These are phyloP conservation scores for Anguilla rostrata DNA, from an alignment of 2,113 vertebrate species.

Conservation along the genomic window DNA sequence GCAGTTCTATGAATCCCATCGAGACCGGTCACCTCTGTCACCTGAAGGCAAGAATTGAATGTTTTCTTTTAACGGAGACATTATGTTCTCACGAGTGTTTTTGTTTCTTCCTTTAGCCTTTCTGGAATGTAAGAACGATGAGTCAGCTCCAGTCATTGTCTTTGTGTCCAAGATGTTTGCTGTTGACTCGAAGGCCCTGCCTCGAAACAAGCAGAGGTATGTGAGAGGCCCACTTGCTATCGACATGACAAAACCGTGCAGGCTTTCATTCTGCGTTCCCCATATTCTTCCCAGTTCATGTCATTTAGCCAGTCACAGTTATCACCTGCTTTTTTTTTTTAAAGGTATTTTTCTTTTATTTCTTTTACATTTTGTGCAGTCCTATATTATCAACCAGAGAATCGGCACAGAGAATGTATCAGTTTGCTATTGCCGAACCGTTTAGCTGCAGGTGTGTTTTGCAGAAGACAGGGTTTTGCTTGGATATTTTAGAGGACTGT, in stretches of 20 bases:
- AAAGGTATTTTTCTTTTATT: neutral
- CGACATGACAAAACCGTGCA: neutral
- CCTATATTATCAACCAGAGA: neutral
- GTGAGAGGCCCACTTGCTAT: constrained; percentile 21
- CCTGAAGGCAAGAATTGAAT: neutral
- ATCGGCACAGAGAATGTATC: neutral
- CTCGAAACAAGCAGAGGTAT: constrained; percentile 89
- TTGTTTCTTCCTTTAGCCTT: constrained; percentile 73
- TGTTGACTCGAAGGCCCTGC: constrained; percentile 81
- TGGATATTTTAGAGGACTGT: neutral
- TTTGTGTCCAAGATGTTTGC: constrained; percentile 98
- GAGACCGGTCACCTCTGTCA: neutral
- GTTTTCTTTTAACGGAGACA: neutral
- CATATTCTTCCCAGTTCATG: neutral
- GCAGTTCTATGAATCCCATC: neutral
- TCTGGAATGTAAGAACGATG: constrained; percentile 83
- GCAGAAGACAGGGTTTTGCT: neutral
- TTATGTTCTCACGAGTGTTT: neutral
- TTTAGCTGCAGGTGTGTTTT: neutral
- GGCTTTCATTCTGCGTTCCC: neutral
- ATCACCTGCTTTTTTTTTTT: no score
- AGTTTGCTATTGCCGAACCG: neutral
- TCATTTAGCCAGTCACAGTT: neutral
- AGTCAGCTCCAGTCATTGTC: constrained; percentile 80
- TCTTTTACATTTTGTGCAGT: neutral